Percentiles rank a stretch among this genome's conserved stretches.
Conservation (phyloP, 2,888 invertebrate genomes). For the Acrobasis suavella region DNA sequence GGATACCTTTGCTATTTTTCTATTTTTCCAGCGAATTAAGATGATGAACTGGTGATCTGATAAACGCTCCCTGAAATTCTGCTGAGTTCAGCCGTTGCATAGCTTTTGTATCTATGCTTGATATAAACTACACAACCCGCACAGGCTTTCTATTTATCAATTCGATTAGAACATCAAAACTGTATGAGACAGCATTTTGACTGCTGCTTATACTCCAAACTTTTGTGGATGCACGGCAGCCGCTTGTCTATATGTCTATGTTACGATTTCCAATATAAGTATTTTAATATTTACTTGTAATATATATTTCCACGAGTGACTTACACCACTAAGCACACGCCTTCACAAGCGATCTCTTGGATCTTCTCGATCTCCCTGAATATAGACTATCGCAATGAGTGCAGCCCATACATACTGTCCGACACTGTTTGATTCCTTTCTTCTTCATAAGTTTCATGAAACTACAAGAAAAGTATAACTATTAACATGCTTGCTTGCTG, state of each 20-base stretch:
- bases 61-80: neutral
- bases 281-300: slow-evolving; percentile 5
- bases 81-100: slow-evolving; percentile 3
- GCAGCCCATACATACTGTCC: slow-evolving; percentile 7
- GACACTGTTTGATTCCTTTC: slow-evolving; percentile 27
- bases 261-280: neutral
- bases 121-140: slow-evolving; percentile 12
- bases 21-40: neutral
- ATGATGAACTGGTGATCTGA: neutral
- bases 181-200: neutral
- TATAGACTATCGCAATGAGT: slow-evolving; percentile 11
- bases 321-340: slow-evolving; percentile 15
- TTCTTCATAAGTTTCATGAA: slow-evolving; percentile 30
- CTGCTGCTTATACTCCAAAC: neutral
- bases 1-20: neutral
- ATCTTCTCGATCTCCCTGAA: neutral
- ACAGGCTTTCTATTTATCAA: slow-evolving; percentile 6
- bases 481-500: neutral
- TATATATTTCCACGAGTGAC: neutral
- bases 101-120: slow-evolving; percentile 18
- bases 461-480: slow-evolving; percentile 32
- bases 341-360: slow-evolving; percentile 6
- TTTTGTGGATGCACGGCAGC: slow-evolving; percentile 5
- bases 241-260: slow-evolving; percentile 17
- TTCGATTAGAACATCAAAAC: neutral